Evolutionary conservation across 2,888 invertebrate species (phyloP).

Genomic region (Nasonovia ribisnigri): DNA sequence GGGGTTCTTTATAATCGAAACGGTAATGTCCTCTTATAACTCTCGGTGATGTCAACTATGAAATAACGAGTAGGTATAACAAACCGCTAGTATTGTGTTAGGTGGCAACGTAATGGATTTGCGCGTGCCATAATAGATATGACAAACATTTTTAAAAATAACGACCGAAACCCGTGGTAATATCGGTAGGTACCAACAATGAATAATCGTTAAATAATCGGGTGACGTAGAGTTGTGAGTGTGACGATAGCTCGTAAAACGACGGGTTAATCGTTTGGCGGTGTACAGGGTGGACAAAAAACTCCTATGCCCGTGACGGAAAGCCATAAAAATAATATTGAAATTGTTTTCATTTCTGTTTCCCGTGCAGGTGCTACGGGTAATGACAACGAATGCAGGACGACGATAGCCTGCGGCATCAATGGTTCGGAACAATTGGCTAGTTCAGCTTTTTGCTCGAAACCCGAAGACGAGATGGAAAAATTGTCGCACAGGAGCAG

Average conservation of each 20-base stretch:
- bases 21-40: neutral
- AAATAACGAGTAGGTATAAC: no score
- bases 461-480: constrained; percentile 54
- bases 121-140: neutral
- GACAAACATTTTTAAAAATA: neutral
- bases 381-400: neutral
- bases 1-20: neutral
- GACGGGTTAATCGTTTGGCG: neutral
- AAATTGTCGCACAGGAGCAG: constrained; percentile 37
- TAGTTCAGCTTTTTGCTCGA: constrained; percentile 30
- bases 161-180: neutral
- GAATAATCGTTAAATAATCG: neutral
- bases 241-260: neutral
- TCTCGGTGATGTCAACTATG: neutral
- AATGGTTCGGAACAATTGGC: constrained; percentile 3
- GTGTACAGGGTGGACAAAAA: neutral
- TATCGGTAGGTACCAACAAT: neutral
- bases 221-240: neutral
- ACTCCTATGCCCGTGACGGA: neutral
- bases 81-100: no score
- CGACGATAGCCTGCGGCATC: neutral
- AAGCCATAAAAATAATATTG: neutral
- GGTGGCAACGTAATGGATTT: neutral
- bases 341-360: neutral
- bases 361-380: neutral